Conservation (phyloP, 2,888 invertebrate species). For the Eupithecia inturbata region DNA sequence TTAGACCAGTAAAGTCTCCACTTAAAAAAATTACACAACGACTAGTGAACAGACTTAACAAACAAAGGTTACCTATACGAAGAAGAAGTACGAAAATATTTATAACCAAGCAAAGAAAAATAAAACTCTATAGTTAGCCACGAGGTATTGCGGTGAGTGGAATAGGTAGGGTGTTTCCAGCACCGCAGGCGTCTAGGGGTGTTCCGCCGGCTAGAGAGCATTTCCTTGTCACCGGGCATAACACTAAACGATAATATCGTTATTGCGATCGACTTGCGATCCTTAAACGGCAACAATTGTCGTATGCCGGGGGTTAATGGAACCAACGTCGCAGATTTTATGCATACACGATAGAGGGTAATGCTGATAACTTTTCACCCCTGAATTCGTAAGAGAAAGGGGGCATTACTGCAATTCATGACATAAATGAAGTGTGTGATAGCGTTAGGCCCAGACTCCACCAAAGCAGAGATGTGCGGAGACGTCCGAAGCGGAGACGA, state of each 20-base stretch:
- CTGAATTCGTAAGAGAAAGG: constrained; percentile 30
- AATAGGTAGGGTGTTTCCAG: constrained; percentile 36
- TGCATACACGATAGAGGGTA: constrained; percentile 60
- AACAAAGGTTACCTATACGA: too few relatives aligned
- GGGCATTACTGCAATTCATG: constrained; percentile 11
- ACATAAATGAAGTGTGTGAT: background rate
- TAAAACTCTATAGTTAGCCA: constrained; percentile 24
- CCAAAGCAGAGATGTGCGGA: too few relatives aligned
- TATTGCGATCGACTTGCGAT: constrained; percentile 74
- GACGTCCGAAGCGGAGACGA: too few relatives aligned
- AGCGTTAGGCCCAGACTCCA: too few relatives aligned
- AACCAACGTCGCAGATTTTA: constrained; percentile 60
- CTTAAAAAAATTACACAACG: too few relatives aligned
- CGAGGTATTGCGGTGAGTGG: constrained; percentile 31
- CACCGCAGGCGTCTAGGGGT: constrained; percentile 62
- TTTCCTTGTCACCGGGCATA: constrained; percentile 81
- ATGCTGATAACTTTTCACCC: constrained; percentile 48
- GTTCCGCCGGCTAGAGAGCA: constrained; percentile 68
- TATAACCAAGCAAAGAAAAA: constrained; percentile 9
- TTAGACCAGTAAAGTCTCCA: too few relatives aligned
- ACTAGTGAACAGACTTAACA: too few relatives aligned
- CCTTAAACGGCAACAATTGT: constrained; percentile 78
- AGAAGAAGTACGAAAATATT: constrained; percentile 3
- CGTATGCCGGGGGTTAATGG: constrained; percentile 74
- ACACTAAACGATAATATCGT: constrained; percentile 81